phyloP scores from a whole-genome alignment of 2,888 invertebrate species.

The Poecilobothrus nobilitatus region DNA sequence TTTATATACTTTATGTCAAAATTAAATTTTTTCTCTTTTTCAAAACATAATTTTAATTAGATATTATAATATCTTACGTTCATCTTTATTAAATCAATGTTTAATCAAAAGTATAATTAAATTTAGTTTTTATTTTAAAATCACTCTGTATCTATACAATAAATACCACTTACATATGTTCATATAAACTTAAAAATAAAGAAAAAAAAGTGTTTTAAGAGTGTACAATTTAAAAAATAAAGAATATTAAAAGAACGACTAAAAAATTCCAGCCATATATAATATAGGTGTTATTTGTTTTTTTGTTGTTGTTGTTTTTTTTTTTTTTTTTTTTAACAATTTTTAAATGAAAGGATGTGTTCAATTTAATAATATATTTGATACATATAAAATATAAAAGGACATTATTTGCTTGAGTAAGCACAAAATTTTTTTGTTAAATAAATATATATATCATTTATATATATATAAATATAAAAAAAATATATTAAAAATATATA shows the following conservation, averaged over 20 bases:
- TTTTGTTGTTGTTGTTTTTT: neutral
- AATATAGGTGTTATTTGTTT: neutral
- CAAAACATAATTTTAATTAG: too few species aligned
- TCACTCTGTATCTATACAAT: too few species aligned
- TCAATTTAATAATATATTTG: conserved; percentile 1
- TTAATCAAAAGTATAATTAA: too few species aligned
- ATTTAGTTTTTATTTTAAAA: too few species aligned
- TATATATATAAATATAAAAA: neutral
- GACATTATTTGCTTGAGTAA: conserved; percentile 10
- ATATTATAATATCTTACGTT: too few species aligned
- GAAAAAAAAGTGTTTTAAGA: too few species aligned
- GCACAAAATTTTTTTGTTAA: conserved; percentile 11
- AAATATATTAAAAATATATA: neutral
- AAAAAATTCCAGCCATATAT: neutral
- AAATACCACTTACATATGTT: too few species aligned
- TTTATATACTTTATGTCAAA: too few species aligned
- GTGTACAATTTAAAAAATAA: too few species aligned
- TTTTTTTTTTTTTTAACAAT: neutral
- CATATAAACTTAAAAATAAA: too few species aligned
- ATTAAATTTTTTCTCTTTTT: too few species aligned
- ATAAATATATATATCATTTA: neutral
- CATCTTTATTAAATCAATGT: too few species aligned
- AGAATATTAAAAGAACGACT: neutral
- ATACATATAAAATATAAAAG: conserved; percentile 9
- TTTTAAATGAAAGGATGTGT: conserved; percentile 2